Evolutionary conservation across 2,797 vertebrate species (phyloP).

Genomic region (Oreochromis mossambicus): DNA sequence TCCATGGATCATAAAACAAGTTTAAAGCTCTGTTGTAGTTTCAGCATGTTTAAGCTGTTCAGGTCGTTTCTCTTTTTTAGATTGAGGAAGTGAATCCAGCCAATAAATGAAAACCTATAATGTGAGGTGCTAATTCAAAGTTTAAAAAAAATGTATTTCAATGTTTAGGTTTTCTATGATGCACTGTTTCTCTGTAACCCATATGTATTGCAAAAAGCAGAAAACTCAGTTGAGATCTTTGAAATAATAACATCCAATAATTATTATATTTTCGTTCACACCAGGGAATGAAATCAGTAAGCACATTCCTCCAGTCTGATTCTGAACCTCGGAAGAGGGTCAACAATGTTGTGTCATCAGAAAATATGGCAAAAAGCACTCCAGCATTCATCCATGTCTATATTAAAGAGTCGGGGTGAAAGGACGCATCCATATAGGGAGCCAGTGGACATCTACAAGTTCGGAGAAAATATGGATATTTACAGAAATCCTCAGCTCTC

Average conservation of each 20-base stretch:
- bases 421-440: neutral
- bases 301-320: neutral
- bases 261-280: neutral
- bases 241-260: neutral
- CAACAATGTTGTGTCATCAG: neutral
- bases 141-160: neutral
- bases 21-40: neutral
- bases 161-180: neutral
- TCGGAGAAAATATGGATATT: neutral
- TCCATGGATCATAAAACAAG: fast-evolving
- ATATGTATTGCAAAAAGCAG: neutral
- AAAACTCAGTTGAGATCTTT: neutral
- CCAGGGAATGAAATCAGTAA: neutral
- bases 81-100: neutral
- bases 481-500: neutral
- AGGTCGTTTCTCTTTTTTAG: neutral
- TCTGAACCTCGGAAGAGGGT: neutral
- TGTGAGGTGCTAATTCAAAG: neutral
- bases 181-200: neutral
- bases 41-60: neutral
- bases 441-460: neutral
- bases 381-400: neutral
- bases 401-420: neutral
- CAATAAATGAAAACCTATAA: neutral
- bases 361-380: neutral